These are phyloP conservation scores for Chymomyza fuscimana DNA, from an alignment of 2,888 invertebrate genomes.

Conservation along the genomic window DNA sequence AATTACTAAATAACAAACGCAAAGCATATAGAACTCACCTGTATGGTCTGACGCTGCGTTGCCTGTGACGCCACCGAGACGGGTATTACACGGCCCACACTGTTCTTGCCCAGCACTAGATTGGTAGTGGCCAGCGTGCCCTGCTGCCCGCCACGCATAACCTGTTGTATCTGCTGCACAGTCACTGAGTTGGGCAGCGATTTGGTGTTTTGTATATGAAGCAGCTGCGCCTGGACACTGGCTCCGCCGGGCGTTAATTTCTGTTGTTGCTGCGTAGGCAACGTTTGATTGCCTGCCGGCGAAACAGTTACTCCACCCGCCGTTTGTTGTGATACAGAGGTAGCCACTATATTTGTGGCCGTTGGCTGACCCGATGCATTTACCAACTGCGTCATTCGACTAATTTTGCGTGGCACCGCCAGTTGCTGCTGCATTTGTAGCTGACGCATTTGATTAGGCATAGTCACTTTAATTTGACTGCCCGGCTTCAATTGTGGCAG, in stretches of 20 bases:
- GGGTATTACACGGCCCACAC: conserved; percentile 84
- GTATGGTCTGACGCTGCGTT: conserved; percentile 82
- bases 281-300: conserved; percentile 26
- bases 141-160: conserved; percentile 83
- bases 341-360: conserved; percentile 58
- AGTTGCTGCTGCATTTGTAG: conserved; percentile 83
- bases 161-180: conserved; percentile 88
- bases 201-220: conserved; percentile 84
- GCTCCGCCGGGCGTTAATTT: conserved; percentile 67
- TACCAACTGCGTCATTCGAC: conserved; percentile 83
- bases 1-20: neutral
- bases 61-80: conserved; percentile 82
- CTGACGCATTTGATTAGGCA: conserved; percentile 85
- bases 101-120: conserved; percentile 82
- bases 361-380: conserved; percentile 66
- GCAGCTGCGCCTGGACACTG: conserved; percentile 85
- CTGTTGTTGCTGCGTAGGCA: conserved; percentile 50
- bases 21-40: conserved; percentile 66
- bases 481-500: conserved; percentile 79
- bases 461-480: conserved; percentile 80
- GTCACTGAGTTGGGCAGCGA: conserved; percentile 83
- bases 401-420: conserved; percentile 82
- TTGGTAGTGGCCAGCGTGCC: conserved; percentile 78
- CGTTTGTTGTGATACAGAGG: conserved; percentile 53
- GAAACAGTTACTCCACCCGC: conserved; percentile 49